These are phyloP conservation scores for Oreochromis aureus DNA, from an alignment of 2,113 vertebrate species.

Conservation along the genomic window DNA sequence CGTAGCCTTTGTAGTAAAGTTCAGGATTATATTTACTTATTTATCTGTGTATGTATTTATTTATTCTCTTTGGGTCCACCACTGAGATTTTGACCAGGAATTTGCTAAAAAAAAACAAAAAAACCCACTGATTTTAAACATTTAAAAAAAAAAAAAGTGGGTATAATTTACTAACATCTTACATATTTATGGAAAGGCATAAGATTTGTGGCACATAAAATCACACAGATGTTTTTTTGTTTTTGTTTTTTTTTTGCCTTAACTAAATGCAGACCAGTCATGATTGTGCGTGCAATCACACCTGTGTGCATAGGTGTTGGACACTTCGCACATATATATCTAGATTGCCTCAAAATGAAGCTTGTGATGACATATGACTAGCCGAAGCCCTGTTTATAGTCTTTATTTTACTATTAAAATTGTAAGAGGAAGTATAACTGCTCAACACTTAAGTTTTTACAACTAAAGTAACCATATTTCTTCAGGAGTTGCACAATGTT, in stretches of 20 bases:
- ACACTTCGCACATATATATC: rapidly evolving
- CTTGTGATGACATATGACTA: background rate
- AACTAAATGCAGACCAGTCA: background rate
- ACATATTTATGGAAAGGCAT: background rate
- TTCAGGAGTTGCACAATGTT: background rate
- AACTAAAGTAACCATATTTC: background rate
- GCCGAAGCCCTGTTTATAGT: rapidly evolving
- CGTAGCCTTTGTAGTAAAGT: background rate
- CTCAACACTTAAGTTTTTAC: background rate
- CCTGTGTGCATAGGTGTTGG: background rate
- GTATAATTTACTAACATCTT: background rate
- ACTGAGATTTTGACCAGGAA: background rate
- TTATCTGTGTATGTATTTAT: background rate
- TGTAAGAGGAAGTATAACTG: background rate
- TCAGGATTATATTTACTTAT: background rate
- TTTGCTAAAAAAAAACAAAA: background rate
- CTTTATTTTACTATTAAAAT: background rate
- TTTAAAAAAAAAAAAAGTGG: background rate
- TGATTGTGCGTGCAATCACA: background rate
- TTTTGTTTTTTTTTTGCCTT: background rate
- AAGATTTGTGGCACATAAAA: background rate
- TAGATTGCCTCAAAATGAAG: background rate
- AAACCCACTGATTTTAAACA: rapidly evolving
- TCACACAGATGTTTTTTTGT: background rate
- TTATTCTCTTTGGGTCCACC: background rate